Percentiles rank a stretch among this genome's conserved stretches.
These are phyloP conservation scores for Wasmannia auropunctata DNA, from an alignment of 1,140 invertebrate genomes.

Conservation along the genomic window DNA sequence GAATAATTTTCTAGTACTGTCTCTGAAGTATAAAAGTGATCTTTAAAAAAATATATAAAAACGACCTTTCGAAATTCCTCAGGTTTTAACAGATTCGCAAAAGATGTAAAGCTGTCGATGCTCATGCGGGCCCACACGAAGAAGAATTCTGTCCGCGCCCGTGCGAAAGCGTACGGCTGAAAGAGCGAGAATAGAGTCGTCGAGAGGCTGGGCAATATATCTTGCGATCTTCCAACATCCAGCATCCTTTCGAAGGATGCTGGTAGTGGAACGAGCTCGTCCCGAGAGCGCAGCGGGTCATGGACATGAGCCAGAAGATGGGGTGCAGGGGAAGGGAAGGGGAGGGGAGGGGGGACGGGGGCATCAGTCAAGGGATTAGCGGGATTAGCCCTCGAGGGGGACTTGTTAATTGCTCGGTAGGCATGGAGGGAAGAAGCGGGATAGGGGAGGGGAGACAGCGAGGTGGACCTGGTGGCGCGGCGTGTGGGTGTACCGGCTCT, in stretches of 20 bases:
- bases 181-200: conserved; percentile 58
- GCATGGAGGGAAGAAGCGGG: conserved; percentile 44
- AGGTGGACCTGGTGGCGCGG: conserved; percentile 35
- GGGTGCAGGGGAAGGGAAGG: conserved; percentile 3
- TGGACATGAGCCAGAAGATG: conserved; percentile 56
- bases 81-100: background rate
- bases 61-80: background rate
- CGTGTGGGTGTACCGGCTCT: conserved; percentile 47
- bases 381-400: conserved; percentile 77
- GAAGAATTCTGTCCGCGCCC: conserved; percentile 30
- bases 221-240: conserved; percentile 38
- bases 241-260: conserved; percentile 65
- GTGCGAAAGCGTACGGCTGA: conserved; percentile 25
- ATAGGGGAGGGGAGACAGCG: background rate
- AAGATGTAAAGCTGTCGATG: background rate
- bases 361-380: conserved; percentile 79
- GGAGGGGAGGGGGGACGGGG: conserved; percentile 29
- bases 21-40: background rate
- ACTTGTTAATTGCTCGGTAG: conserved; percentile 78
- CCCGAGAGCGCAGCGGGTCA: conserved; percentile 59
- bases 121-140: background rate
- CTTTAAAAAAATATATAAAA: background rate
- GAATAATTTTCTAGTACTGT: background rate
- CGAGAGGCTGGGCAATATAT: conserved; percentile 48
- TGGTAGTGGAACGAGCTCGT: conserved; percentile 64